Base-by-base conservation (phyloP, 2,113 vertebrate species). In the Rhegmatorhina hoffmannsi region DNA sequence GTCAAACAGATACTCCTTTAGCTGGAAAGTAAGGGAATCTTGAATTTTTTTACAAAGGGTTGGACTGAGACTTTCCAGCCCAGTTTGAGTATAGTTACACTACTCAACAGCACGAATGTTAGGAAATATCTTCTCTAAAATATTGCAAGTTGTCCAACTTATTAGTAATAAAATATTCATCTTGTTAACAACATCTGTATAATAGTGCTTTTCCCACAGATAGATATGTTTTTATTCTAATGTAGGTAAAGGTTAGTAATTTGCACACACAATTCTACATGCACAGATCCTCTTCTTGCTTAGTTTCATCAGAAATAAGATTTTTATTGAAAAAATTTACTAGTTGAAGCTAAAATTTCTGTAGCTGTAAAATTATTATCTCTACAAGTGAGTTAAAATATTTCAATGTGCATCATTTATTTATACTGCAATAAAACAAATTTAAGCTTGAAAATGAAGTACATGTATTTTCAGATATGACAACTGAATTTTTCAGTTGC, bases 401-500 rank as follows among this genome's bases (percentile, higher is more conserved):
- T 20, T 25, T 84, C n/a, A 64, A 8, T 68, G 31, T 56, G 77
- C 23, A 21, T 83, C 2, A n/a, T 52, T 68, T 74, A 58, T 77
- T 92, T 94, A 76, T 24, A 70, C 49, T 84, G 21, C 9, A 5
- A 8, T 82, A 73, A 78, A 89, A 77, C 13, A 80, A 90, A 95
- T 92, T 38, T 23, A 66, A 59, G 13, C 47, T 91, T 92, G 87
- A 95, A 89, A 93, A 69, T 75, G 29, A 82, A 92, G 17, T 59
- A 84, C 67, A 53, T 83, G 13, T 83, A 43, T 75, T 91, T 97
- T 87, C 56, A 77, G 38, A 66, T 92, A 89, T 94, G 86, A 76
- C 73, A 97, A 59, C 64, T 91, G 53, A 58, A 10, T 69, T 84
- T 91, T 91, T 95, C 64, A 34, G 21, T 97, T 90, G 79, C 49